phyloP scores from a whole-genome alignment of 1,140 invertebrate species.

The Dryas iulia region DNA sequence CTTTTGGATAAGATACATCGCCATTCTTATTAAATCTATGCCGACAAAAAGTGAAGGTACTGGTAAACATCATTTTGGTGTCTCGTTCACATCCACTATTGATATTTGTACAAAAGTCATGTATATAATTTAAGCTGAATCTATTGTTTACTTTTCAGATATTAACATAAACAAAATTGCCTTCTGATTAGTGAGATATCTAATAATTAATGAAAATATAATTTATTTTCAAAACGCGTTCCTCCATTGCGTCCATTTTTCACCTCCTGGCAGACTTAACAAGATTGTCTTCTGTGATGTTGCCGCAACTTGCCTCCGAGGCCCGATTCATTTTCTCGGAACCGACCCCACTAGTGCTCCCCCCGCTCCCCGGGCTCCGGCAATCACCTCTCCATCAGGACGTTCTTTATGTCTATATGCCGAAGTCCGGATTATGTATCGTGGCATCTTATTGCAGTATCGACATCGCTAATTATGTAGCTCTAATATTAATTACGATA shows the following conservation, averaged over 20 bases:
- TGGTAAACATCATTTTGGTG: neutral
- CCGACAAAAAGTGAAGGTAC: neutral
- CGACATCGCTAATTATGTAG: conserved; percentile 7
- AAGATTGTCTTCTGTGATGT: conserved; percentile 69
- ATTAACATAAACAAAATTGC: no score
- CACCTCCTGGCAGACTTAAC: conserved; percentile 64
- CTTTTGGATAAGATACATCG: neutral
- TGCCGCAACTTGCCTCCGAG: conserved; percentile 63
- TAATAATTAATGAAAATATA: neutral
- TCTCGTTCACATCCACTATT: no score
- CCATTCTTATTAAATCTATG: neutral
- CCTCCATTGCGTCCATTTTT: conserved; percentile 54
- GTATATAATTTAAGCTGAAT: no score
- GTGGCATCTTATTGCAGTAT: conserved; percentile 7
- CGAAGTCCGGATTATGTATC: conserved; percentile 18
- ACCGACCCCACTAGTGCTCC: conserved; percentile 41
- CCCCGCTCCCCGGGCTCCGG: conserved; percentile 34
- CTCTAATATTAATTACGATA: neutral
- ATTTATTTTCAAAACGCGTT: neutral
- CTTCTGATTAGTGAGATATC: neutral
- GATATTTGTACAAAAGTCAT: no score
- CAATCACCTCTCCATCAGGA: conserved; percentile 34
- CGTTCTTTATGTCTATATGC: conserved; percentile 30
- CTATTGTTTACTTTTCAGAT: no score
- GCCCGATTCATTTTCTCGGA: conserved; percentile 64